These are phyloP conservation scores for Brachypteracias leptosomus DNA, from an alignment of 2,113 vertebrate species.

Conservation along the genomic window DNA sequence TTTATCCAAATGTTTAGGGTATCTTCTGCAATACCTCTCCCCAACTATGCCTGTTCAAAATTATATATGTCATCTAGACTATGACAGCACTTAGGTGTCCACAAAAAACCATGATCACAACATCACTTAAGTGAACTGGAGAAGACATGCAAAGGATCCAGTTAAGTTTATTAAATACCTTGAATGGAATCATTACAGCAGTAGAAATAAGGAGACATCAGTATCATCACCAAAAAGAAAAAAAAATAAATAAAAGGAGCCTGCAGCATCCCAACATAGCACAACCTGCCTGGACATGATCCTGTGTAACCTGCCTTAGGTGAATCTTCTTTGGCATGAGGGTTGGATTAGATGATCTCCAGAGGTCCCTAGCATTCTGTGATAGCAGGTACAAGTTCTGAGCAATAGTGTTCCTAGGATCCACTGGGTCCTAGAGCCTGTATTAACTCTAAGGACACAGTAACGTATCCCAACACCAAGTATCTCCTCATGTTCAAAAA, in stretches of 20 bases:
- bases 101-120: not conserved
- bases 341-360: not conserved
- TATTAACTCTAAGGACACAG: not conserved
- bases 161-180: not conserved
- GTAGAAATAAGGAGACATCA: not conserved
- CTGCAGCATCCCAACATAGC: not conserved
- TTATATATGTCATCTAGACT: not conserved
- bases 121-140: not conserved
- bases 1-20: not conserved
- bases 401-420: not conserved
- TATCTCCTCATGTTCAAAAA: not conserved
- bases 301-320: not conserved
- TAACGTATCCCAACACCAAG: not conserved
- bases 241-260: not conserved
- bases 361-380: not conserved
- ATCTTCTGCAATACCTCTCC: not conserved
- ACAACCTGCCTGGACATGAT: not conserved
- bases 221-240: not conserved
- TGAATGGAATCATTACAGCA: not conserved
- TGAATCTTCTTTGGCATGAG: not conserved
- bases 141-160: not conserved
- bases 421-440: not conserved
- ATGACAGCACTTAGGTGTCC: not conserved
- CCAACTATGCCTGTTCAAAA: not conserved
- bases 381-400: not conserved